Base-by-base conservation (phyloP, 2,888 invertebrate species). In the Lasioglossum zephyrum region DNA sequence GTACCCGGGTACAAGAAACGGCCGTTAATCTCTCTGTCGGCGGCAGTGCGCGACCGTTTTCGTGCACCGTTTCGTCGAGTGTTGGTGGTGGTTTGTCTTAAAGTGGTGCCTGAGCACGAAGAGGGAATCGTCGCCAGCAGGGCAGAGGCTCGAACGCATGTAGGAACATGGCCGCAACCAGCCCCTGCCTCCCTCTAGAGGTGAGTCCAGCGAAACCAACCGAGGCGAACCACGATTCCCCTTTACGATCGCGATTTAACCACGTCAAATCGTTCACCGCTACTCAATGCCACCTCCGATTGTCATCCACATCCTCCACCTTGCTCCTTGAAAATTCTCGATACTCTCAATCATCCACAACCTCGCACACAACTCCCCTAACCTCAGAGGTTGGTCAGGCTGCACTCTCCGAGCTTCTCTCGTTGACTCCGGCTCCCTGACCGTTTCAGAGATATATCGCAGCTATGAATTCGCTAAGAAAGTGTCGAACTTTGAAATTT, bases 171-270 rank as follows among this genome's bases (percentile, higher is more conserved):
- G 95, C 95, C 94, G 94, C 95, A 94, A 93, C 94, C 94, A 94
- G 95, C 94, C 94, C 95, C 95, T 95, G 94, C 95, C 95, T 95
- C 95, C 95, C 95, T 94, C 94, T 95, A 95, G 95, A 95, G 95
- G 95, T 95, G 93, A 95, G 95, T 93, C 53, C 74, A 82, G 75
- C 81, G 87, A 91, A 90, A 88, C 88, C 88, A 90, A 88, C 86
- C 88, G 73, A 77, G 63, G 73, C 72, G 74, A 44, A 44, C 78
- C 66, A 57, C 81, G 41, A 39, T 82, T 74, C 60, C 53, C 77
- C 69, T 73, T 77, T 85, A 53, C 47, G 13, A n/a, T n/a, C 70
- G 39, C 41, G 22, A 11, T 70, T 66, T 13, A 39, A 13, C n/a
- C 22, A 49, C 69, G 73, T 31, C 47, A 36, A 41, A 53, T 53